phyloP scores from a whole-genome alignment of 2,113 vertebrate genomes.

The Eira barbara region DNA sequence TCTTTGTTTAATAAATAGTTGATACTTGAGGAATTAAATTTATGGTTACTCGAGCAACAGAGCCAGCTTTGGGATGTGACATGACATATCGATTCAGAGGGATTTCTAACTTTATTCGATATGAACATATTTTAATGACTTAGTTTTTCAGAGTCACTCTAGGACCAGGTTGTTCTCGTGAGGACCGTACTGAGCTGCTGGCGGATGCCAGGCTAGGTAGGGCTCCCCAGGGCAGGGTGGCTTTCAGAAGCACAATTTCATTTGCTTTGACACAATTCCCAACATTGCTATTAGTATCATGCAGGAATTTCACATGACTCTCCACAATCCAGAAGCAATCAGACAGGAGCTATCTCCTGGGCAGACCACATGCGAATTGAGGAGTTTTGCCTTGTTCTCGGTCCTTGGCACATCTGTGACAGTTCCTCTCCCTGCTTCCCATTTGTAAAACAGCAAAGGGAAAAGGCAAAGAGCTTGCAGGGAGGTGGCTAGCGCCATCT shows the following conservation, averaged over 20 bases:
- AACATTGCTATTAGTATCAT: background rate
- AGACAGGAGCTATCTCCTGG: background rate
- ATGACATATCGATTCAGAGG: too few species aligned
- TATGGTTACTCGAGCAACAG: background rate
- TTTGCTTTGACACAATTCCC: background rate
- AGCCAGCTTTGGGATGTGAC: background rate
- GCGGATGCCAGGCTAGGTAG: background rate
- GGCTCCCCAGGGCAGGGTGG: background rate
- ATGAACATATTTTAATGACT: background rate
- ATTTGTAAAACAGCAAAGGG: background rate
- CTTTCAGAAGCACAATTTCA: background rate
- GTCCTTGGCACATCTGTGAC: background rate
- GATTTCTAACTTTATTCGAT: background rate
- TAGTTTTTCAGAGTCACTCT: background rate
- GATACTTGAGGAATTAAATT: background rate
- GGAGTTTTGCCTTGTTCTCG: background rate
- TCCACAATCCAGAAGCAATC: rapidly evolving
- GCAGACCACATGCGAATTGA: rapidly evolving
- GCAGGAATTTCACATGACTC: background rate
- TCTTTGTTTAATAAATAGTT: background rate
- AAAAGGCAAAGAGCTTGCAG: rapidly evolving
- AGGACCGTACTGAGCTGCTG: too few species aligned
- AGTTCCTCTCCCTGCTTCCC: background rate
- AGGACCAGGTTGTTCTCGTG: background rate
- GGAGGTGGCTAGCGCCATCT: background rate